A percentile compares a stretch with the other conserved stretches of the same genome.
Evolutionary conservation across 2,888 invertebrate genomes (phyloP).

Genomic region (Apamea epomidion): DNA sequence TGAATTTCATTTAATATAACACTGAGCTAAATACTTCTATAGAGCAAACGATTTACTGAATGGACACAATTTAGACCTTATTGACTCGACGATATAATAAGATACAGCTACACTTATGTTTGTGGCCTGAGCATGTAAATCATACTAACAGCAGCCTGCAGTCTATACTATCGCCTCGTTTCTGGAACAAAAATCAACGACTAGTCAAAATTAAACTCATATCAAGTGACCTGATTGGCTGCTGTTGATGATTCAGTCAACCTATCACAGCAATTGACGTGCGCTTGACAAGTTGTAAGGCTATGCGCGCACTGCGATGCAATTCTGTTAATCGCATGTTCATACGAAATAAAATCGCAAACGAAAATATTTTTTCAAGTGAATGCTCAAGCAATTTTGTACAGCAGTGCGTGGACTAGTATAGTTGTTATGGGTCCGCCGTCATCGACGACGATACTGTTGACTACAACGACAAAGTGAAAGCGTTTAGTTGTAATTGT

Average conservation of each 20-base stretch:
- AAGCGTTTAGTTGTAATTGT: too few relatives aligned
- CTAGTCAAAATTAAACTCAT: neutral
- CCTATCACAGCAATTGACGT: too few relatives aligned
- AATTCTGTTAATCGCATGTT: too few relatives aligned
- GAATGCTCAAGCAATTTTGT: too few relatives aligned
- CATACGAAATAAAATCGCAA: too few relatives aligned
- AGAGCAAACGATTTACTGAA: neutral
- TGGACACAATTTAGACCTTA: neutral
- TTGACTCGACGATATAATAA: neutral
- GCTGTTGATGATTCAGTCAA: neutral
- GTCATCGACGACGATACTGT: too few relatives aligned
- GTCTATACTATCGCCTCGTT: neutral
- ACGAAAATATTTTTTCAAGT: too few relatives aligned
- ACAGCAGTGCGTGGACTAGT: too few relatives aligned
- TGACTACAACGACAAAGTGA: too few relatives aligned
- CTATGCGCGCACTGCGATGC: too few relatives aligned
- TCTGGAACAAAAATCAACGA: neutral
- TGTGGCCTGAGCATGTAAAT: neutral
- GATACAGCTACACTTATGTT: neutral
- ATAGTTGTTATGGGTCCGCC: too few relatives aligned
- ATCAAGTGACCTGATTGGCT: neutral
- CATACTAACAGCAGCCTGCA: neutral
- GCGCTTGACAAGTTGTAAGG: too few relatives aligned
- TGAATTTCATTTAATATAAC: conserved; percentile 9
- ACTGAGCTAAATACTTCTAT: neutral